Evolutionary conservation across 2,797 vertebrate species (phyloP), one percentile per base, ranked within the genome.

Genomic region (Peromyscus aztecus): DNA sequence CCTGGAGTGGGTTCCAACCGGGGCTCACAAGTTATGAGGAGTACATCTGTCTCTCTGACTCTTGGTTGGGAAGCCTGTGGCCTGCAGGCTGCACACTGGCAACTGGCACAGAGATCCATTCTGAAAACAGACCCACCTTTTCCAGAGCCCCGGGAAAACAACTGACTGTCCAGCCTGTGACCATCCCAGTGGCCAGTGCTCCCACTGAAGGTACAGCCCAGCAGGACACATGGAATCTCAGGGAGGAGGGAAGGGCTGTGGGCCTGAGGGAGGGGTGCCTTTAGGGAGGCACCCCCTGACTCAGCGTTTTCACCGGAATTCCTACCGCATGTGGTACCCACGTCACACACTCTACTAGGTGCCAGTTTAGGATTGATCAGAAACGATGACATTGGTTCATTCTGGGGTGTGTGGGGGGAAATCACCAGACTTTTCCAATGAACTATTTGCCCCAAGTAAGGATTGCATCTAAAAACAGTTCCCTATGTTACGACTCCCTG

Each of bases 401-500:
- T 65, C 59, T 29, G 31, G 49, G 55, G 19, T 10, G 23, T 7
- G 40, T 63, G 23, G 37, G 57, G 37, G 37, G n/a, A 12, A 23
- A 4, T 31, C 9, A 19, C 34, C 5, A 23, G 52, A 46, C 46
- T 43, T 73, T 65, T 40, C 85, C 19, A 49, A 24, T 1, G 16
- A 49, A 61, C 40, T 14, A 0, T 40, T 37, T 29, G 43, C 75
- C 78, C 69, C 24, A 19, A 37, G 43, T 21, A 31, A 94, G 31
- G 88, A 9, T 6, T 71, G 63, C 61, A 29, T 49, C 43, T 65
- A 10, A 63, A 52, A 55, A 29, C 4, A 3, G 8, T 52, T 61
- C 63, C 81, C 12, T 0, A 37, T n/a, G 1, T 0, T 0, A 5
- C 0, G 1, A 71, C 73, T 67, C 13, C 1, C 80, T 6, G 2